Evolutionary conservation across 1,140 invertebrate genomes (phyloP), one percentile per base, ranked within the genome.

Genomic region (Ditylenchus dipsaci): DNA sequence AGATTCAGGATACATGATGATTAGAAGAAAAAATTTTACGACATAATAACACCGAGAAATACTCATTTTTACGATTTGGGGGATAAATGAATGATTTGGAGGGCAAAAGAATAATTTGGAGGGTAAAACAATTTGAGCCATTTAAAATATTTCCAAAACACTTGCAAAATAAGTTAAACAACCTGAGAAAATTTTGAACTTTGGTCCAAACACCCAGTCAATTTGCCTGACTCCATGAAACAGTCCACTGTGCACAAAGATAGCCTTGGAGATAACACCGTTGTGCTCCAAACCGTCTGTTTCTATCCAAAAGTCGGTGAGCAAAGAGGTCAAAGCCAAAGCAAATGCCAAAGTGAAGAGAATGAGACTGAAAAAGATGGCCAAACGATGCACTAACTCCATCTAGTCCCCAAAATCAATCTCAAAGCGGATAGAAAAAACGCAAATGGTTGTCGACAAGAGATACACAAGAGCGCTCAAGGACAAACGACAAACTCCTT

Each of bases 221-320:
- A 75, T 17, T 64, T 75, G 74, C 1, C 74, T 38, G 19, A 63
- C 43, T 5, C 74, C 74, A 45, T 58, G 56, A 65, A 75, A 75
- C 23, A 75, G 69, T 11, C 74, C 74, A 42, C 68, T 73, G 45
- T 77, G 67, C 26, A 75, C 61, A 58, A 49, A 56, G 42, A 43
- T 67, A 23, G 33, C 56, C 21, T 42, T 27, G 11, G 68, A 66
- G 13, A 5, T 30, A 65, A 57, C 60, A 19, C 74, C 74, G 67
- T 76, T 72, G 9, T 74, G 33, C 13, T 63, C 45, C 29, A 75
- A 63, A 30, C 53, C 26, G 33, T 66, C 42, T 19, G 64, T 43
- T 19, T 45, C 45, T 8, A 76, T 57, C 74, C 74, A 75, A 62
- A 67, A 76, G 53, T 75, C 74, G 27, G 75, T 75, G 38, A 63